Conservation (phyloP, 2,888 invertebrate species). For the Cephus sareptanus region DNA sequence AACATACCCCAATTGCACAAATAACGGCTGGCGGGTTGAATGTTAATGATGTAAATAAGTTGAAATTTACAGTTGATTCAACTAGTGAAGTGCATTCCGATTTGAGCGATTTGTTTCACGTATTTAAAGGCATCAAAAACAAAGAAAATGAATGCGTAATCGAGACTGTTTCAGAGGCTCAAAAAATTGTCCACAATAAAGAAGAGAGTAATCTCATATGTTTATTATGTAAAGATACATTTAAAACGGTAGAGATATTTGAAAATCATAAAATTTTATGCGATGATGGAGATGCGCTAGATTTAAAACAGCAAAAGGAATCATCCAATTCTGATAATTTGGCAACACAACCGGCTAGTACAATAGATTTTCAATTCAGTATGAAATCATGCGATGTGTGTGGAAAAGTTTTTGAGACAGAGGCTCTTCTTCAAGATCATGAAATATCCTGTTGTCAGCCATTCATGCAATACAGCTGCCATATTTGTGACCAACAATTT, state of each 20-base stretch:
- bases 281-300: conserved; percentile 13
- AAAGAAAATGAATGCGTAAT: conserved; percentile 9
- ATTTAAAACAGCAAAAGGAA: conserved; percentile 13
- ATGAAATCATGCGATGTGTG: background rate
- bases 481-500: conserved; percentile 14
- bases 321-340: background rate
- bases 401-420: conserved; percentile 16
- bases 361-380: background rate
- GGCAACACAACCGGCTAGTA: background rate
- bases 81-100: conserved; percentile 29
- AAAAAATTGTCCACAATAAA: conserved; percentile 10
- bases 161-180: conserved; percentile 10
- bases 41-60: conserved; percentile 12
- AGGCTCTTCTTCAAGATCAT: background rate
- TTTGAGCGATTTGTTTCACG: conserved; percentile 32
- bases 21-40: background rate
- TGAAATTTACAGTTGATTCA: background rate
- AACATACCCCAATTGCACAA: conserved; percentile 6
- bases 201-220: conserved; percentile 22
- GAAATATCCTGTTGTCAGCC: background rate
- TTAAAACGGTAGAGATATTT: conserved; percentile 32
- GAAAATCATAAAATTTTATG: conserved; percentile 38
- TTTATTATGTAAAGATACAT: conserved; percentile 25
- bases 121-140: conserved; percentile 12
- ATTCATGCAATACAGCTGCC: conserved; percentile 2